Evolutionary conservation across 1,140 invertebrate genomes (phyloP).

Genomic region (Drosophila fuyamai): DNA sequence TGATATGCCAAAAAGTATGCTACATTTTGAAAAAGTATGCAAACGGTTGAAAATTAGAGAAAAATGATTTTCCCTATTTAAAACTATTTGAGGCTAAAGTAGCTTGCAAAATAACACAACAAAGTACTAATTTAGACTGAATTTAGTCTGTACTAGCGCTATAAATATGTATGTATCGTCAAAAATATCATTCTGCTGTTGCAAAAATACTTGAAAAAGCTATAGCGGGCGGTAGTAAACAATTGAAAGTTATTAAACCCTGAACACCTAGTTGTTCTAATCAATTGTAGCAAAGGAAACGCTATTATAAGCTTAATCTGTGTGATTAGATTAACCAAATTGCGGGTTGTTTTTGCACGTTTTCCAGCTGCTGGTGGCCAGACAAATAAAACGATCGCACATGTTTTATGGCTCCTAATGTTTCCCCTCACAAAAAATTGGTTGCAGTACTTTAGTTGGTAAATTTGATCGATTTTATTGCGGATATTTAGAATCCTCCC

Average conservation of each 20-base stretch:
- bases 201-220: neutral
- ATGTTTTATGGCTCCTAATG: conserved; percentile 32
- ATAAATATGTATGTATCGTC: too few relatives aligned
- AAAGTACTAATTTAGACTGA: too few relatives aligned
- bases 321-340: conserved; percentile 67
- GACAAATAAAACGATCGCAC: conserved; percentile 21
- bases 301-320: conserved; percentile 60
- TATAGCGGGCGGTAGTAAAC: neutral
- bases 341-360: conserved; percentile 13
- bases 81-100: neutral
- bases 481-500: conserved; percentile 16
- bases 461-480: conserved; percentile 27
- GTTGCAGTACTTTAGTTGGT: conserved; percentile 8
- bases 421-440: conserved; percentile 13
- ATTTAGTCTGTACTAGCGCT: too few relatives aligned
- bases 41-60: neutral
- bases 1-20: conserved; percentile 14
- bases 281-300: conserved; percentile 26
- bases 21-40: neutral
- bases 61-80: too few relatives aligned
- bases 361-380: conserved; percentile 32
- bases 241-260: neutral
- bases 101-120: neutral
- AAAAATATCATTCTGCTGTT: neutral
- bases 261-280: conserved; percentile 9